Evolutionary conservation across 2,113 vertebrate species (phyloP).

Genomic region (Chloropsis cyanopogon): DNA sequence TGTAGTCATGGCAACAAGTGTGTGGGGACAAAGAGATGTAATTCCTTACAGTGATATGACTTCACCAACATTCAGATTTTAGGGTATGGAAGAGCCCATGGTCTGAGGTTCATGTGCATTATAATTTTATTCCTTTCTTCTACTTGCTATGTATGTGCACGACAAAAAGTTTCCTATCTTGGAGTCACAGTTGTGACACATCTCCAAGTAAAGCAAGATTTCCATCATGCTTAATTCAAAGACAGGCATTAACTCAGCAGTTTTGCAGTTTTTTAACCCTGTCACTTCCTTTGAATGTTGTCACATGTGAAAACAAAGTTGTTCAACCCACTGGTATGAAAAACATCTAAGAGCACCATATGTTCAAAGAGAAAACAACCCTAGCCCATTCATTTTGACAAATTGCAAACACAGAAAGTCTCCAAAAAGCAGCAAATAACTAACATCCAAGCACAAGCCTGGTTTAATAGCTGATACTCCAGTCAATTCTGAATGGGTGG

Average conservation of each 20-base stretch:
- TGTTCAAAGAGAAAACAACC: background rate
- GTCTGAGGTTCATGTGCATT: background rate
- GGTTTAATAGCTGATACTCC: background rate
- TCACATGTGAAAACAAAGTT: background rate
- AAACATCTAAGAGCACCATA: background rate
- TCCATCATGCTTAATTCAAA: background rate
- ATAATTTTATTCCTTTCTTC: background rate
- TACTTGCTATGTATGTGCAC: background rate
- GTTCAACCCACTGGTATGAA: background rate
- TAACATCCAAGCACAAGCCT: background rate
- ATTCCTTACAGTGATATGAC: background rate
- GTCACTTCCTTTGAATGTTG: background rate
- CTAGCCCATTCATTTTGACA: background rate
- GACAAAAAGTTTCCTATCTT: background rate
- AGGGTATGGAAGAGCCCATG: background rate
- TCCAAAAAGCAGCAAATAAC: background rate
- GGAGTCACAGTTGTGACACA: background rate
- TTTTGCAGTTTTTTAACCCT: background rate
- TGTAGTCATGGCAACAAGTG: rapidly evolving
- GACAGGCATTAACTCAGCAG: background rate
- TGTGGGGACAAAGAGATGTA: background rate
- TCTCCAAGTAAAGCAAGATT: background rate
- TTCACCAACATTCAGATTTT: background rate
- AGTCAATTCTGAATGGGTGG: background rate
- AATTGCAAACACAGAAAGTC: background rate